These are phyloP conservation scores for Calliopsis andreniformis DNA, from an alignment of 1,140 invertebrate species.

Conservation along the genomic window DNA sequence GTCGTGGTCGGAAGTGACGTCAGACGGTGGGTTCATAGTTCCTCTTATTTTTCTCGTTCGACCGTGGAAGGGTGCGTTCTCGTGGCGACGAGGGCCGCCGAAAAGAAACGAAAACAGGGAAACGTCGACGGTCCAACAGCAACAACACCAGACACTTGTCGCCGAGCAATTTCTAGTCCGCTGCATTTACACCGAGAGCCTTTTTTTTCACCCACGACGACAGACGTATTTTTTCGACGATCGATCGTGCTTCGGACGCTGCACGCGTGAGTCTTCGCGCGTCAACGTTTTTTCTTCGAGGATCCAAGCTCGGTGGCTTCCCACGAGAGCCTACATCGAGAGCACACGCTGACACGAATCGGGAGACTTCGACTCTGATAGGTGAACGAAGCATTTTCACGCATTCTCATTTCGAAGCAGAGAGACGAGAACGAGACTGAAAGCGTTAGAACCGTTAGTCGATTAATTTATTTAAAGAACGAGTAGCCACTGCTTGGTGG, in stretches of 20 bases:
- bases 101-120: not conserved
- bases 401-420: conserved; percentile 7
- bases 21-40: conserved; percentile 52
- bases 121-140: not conserved
- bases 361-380: too few species aligned
- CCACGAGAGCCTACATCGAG: not conserved
- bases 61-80: not conserved
- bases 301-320: conserved; percentile 8
- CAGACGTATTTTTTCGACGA: conserved; percentile 45
- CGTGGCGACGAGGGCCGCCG: not conserved
- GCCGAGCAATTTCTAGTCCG: conserved; percentile 57
- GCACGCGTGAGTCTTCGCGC: not conserved
- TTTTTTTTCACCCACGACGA: conserved; percentile 7
- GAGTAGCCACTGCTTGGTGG: not conserved
- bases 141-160: not conserved
- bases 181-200: conserved; percentile 58
- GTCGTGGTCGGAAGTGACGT: conserved; percentile 35
- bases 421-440: conserved; percentile 49
- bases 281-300: not conserved
- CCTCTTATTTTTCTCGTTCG: conserved; percentile 44
- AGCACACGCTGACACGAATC: not conserved
- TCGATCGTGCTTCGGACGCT: conserved; percentile 39
- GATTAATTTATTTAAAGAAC: conserved; percentile 47
- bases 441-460: conserved; percentile 21
- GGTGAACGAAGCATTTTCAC: not conserved